Evolutionary conservation across 37 sponge, comb jelly and placozoan species (phyloP).

Genomic region (Haliclona indistincta): DNA sequence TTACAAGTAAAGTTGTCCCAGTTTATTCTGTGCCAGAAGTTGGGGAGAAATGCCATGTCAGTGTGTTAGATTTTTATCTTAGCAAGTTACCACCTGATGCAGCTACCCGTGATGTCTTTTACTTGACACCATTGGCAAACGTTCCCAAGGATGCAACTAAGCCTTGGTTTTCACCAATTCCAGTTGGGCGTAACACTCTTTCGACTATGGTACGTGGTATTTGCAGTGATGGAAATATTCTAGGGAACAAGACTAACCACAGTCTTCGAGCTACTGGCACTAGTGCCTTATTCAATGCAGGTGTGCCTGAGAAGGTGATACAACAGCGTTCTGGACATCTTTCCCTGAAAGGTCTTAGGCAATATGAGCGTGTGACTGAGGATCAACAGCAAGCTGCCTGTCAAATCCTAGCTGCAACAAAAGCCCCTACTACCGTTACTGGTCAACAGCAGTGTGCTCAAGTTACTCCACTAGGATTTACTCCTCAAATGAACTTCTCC

Average conservation of each 20-base stretch:
- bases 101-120: constrained; percentile 16
- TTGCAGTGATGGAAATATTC: constrained; percentile 14
- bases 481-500: no score
- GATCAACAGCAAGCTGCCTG: constrained; percentile 29
- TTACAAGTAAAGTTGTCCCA: constrained; percentile 26
- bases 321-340: constrained; percentile 47
- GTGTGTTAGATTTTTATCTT: constrained; percentile 26
- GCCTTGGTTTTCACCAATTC: constrained; percentile 16
- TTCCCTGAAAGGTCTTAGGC: constrained; percentile 17
- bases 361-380: constrained; percentile 29
- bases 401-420: constrained; percentile 7
- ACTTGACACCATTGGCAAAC: neutral
- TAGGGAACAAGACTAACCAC: constrained; percentile 32
- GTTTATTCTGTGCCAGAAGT: constrained; percentile 13
- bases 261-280: constrained; percentile 44
- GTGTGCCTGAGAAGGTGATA: constrained; percentile 39
- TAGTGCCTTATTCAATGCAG: constrained; percentile 23
- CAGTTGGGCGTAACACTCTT: constrained; percentile 31
- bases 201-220: constrained; percentile 31
- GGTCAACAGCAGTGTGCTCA: no score
- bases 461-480: no score
- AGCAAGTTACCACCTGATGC: constrained; percentile 20
- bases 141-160: neutral
- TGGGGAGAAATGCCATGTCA: no score
- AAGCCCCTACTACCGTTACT: no score